These are phyloP conservation scores for Acrobasis repandana DNA, from an alignment of 2,888 invertebrate genomes.

Conservation along the genomic window DNA sequence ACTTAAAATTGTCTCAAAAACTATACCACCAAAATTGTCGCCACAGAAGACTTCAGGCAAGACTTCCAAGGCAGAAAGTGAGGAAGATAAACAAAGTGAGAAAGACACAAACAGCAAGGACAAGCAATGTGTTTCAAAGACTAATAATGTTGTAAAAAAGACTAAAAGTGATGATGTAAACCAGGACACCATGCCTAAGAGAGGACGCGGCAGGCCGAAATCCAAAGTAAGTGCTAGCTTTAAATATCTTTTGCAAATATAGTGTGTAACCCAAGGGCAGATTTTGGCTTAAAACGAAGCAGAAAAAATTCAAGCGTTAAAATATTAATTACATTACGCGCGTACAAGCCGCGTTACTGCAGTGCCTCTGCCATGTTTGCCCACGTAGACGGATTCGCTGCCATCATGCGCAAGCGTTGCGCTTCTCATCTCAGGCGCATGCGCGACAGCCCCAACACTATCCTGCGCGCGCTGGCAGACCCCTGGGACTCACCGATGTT, in stretches of 20 bases:
- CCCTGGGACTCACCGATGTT: too few species aligned
- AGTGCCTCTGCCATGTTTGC: too few species aligned
- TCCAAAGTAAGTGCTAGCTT: slow-evolving; percentile 64
- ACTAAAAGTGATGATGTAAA: slow-evolving; percentile 62
- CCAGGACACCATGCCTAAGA: slow-evolving; percentile 53
- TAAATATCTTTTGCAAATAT: neutral
- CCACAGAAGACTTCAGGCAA: slow-evolving; percentile 52
- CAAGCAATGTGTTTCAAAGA: slow-evolving; percentile 57
- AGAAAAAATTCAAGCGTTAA: too few species aligned
- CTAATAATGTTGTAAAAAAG: slow-evolving; percentile 59
- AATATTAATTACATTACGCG: too few species aligned
- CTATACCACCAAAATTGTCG: slow-evolving; percentile 58
- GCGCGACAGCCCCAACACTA: too few species aligned
- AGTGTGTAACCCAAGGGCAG: too few species aligned
- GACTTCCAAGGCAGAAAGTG: slow-evolving; percentile 55
- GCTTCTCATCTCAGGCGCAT: too few species aligned
- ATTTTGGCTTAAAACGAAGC: too few species aligned
- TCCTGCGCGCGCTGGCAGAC: too few species aligned
- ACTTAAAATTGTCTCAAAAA: slow-evolving; percentile 68
- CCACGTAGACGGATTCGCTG: too few species aligned
- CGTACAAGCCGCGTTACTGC: too few species aligned
- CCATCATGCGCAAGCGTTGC: too few species aligned
- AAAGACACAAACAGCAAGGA: slow-evolving; percentile 61
- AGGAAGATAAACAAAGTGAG: slow-evolving; percentile 58
- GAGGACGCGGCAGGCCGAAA: slow-evolving; percentile 64